Percentiles rank a stretch among this genome's conserved stretches.
Conservation (phyloP, 2,888 invertebrate genomes). For the Lottia scabra region DNA sequence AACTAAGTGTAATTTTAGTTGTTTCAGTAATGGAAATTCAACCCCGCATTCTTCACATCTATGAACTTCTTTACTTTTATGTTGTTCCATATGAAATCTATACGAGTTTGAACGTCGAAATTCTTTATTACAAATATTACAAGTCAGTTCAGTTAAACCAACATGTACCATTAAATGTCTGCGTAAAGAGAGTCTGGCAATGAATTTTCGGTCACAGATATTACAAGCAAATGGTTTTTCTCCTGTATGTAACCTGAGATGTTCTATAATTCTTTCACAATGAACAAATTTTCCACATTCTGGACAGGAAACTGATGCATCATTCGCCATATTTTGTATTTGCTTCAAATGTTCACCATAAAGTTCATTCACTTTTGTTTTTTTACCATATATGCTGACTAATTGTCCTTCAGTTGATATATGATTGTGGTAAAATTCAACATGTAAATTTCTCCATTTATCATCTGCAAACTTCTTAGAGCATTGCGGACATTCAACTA, state of each 20-base stretch:
- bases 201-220: constrained; percentile 53
- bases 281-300: constrained; percentile 53
- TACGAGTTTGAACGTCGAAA: constrained; percentile 49
- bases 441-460: constrained; percentile 55
- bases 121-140: constrained; percentile 56
- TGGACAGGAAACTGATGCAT: constrained; percentile 48
- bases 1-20: constrained; percentile 74
- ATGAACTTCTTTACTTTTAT: constrained; percentile 66
- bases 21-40: constrained; percentile 76
- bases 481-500: constrained; percentile 54
- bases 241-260: constrained; percentile 56
- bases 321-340: constrained; percentile 37
- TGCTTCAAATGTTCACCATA: constrained; percentile 40
- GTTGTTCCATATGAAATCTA: constrained; percentile 48
- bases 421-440: constrained; percentile 53
- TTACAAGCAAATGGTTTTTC: constrained; percentile 57
- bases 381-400: constrained; percentile 39
- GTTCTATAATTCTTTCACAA: constrained; percentile 54
- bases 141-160: constrained; percentile 49
- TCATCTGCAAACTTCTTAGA: constrained; percentile 56
- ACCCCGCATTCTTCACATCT: constrained; percentile 87
- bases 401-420: constrained; percentile 49
- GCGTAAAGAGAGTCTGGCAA: constrained; percentile 49
- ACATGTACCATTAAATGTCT: constrained; percentile 59
- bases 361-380: constrained; percentile 44